phyloP scores from a whole-genome alignment of 2,113 vertebrate genomes.

The Hucho hucho region DNA sequence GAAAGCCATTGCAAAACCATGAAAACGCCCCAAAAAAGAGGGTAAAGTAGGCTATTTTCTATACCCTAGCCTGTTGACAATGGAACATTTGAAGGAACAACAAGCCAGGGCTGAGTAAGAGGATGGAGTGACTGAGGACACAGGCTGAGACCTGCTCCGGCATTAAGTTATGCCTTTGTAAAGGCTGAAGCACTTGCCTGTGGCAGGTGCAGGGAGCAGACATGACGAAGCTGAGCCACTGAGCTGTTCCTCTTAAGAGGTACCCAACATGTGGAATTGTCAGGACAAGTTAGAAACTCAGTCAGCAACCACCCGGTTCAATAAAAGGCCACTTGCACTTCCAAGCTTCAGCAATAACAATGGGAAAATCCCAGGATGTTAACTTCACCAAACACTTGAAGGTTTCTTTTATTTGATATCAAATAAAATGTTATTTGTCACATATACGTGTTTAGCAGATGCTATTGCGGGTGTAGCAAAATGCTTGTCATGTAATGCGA shows the following conservation, averaged over 20 bases:
- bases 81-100: conserved; percentile 56
- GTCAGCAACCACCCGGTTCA: conserved; percentile 64
- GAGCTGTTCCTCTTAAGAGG: conserved; percentile 74
- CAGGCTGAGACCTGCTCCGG: conserved; percentile 83
- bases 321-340: conserved; percentile 60
- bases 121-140: conserved; percentile 45
- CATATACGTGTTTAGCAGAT: too few relatives aligned
- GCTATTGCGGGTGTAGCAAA: too few relatives aligned
- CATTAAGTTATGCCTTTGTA: conserved; percentile 87
- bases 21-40: conserved; percentile 30
- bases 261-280: conserved; percentile 81
- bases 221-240: conserved; percentile 66
- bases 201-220: conserved; percentile 91
- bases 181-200: conserved; percentile 86
- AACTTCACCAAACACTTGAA: conserved; percentile 40
- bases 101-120: conserved; percentile 58
- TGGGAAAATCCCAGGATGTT: conserved; percentile 59
- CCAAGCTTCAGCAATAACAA: conserved; percentile 50
- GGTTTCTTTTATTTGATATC: conserved; percentile 53
- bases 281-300: conserved; percentile 83
- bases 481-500: conserved; percentile 42
- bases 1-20: conserved; percentile 27
- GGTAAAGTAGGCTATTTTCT: conserved; percentile 51
- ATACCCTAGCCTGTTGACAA: conserved; percentile 68
- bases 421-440: conserved; percentile 15